These are phyloP conservation scores for Hylaeus volcanicus DNA, from an alignment of 1,140 invertebrate species.

Conservation along the genomic window DNA sequence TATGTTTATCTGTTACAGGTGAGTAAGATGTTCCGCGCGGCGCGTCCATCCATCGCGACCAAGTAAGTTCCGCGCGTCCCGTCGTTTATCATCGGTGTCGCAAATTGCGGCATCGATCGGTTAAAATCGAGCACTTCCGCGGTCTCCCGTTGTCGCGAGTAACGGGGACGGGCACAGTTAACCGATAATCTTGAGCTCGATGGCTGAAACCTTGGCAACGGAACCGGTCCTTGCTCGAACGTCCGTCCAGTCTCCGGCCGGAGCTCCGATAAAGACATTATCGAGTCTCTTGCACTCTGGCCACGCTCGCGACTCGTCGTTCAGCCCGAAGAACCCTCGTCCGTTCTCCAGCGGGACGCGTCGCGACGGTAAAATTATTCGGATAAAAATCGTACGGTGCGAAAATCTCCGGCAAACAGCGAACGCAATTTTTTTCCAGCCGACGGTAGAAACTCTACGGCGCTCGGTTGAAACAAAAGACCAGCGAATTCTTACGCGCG, in stretches of 20 bases:
- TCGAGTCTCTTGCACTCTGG: background rate
- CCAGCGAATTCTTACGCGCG: too few species aligned
- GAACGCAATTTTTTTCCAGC: too few species aligned
- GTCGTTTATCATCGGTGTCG: background rate
- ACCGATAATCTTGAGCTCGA: constrained; percentile 17
- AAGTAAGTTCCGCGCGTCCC: constrained; percentile 4
- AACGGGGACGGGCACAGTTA: constrained; percentile 39
- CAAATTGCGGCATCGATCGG: constrained; percentile 7
- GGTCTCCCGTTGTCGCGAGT: constrained; percentile 23
- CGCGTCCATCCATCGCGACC: background rate
- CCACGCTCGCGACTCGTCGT: background rate
- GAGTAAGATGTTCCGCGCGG: background rate
- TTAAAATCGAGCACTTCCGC: constrained; percentile 4
- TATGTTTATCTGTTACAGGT: constrained; percentile 30
- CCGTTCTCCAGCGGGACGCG: too few species aligned
- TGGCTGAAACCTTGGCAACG: constrained; percentile 19
- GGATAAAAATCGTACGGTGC: too few species aligned
- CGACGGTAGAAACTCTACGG: too few species aligned
- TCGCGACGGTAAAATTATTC: too few species aligned
- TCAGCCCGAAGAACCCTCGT: background rate
- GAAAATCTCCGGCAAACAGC: too few species aligned
- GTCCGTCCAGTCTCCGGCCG: background rate
- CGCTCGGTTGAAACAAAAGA: too few species aligned
- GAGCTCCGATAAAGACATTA: constrained; percentile 27
- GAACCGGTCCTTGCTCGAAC: constrained; percentile 22